Evolutionary conservation across 2,888 invertebrate genomes (phyloP).

Genomic region (Athripsodes cinereus): DNA sequence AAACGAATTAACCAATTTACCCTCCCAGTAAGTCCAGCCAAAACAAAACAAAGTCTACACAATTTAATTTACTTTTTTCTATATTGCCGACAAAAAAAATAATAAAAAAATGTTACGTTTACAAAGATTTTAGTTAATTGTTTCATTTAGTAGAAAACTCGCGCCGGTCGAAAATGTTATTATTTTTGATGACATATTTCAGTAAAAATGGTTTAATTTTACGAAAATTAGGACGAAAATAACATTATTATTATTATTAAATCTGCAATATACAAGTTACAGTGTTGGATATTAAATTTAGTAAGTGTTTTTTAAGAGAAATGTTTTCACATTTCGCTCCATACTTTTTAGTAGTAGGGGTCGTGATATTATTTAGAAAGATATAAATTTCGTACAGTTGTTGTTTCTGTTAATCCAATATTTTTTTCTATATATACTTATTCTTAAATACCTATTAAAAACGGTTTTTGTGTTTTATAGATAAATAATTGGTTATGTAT

Average conservation of each 20-base stretch:
- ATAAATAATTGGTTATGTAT: no score
- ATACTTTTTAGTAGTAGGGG: no score
- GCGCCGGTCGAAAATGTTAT: not conserved
- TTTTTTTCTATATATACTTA: no score
- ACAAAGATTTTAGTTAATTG: not conserved
- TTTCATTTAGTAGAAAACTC: not conserved
- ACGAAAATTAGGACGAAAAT: not conserved
- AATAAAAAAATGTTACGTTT: not conserved
- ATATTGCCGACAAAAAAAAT: not conserved
- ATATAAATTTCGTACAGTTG: no score
- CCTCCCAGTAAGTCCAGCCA: slow-evolving; percentile 10
- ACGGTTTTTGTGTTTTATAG: no score
- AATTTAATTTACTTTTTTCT: slow-evolving; percentile 24
- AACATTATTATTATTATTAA: not conserved
- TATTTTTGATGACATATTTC: not conserved
- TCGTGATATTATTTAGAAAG: no score
- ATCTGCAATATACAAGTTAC: not conserved
- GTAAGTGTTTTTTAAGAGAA: no score
- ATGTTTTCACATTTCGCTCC: no score
- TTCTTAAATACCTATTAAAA: no score
- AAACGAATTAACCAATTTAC: slow-evolving; percentile 21
- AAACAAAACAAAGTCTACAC: slow-evolving; percentile 19
- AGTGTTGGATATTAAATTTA: no score
- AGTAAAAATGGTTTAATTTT: not conserved
- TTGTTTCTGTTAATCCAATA: no score